Conservation (phyloP, 1,140 invertebrate genomes). For the Scylla paramamosain region DNA sequence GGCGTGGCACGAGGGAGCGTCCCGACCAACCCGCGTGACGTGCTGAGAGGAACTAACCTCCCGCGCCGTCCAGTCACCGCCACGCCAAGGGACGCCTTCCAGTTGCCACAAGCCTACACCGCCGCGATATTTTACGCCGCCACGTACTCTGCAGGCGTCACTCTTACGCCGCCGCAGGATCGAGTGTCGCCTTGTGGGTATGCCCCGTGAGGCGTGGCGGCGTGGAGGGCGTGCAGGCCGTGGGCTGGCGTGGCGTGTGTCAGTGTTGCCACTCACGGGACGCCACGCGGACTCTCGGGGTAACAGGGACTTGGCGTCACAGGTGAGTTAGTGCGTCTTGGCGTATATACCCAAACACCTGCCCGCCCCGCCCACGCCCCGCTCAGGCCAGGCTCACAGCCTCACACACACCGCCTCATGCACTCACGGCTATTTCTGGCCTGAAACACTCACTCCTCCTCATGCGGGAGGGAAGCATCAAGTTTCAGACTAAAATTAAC, state of each 20-base stretch:
- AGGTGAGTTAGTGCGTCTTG: not conserved
- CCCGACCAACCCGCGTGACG: not conserved
- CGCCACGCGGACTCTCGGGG: not conserved
- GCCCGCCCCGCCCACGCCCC: not conserved
- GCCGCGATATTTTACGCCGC: not conserved
- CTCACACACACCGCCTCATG: not conserved
- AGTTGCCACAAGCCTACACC: constrained; percentile 6
- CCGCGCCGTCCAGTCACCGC: not conserved
- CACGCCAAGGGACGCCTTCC: not conserved
- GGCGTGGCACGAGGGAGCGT: not conserved
- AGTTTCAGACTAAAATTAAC: too few species aligned
- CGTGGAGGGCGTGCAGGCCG: not conserved
- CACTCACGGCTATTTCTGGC: not conserved
- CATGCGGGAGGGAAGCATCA: too few species aligned
- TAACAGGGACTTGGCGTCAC: too few species aligned
- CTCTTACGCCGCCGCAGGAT: not conserved
- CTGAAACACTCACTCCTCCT: too few species aligned
- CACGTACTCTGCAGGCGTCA: not conserved
- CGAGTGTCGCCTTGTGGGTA: not conserved
- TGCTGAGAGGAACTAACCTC: not conserved
- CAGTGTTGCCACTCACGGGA: not conserved
- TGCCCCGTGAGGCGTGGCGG: not conserved
- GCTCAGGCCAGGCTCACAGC: not conserved
- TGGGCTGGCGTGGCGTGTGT: not conserved
- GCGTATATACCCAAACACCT: constrained; percentile 9